Evolutionary conservation across 2,113 vertebrate species (phyloP).

Genomic region (Thalassarche chlororhynchos): DNA sequence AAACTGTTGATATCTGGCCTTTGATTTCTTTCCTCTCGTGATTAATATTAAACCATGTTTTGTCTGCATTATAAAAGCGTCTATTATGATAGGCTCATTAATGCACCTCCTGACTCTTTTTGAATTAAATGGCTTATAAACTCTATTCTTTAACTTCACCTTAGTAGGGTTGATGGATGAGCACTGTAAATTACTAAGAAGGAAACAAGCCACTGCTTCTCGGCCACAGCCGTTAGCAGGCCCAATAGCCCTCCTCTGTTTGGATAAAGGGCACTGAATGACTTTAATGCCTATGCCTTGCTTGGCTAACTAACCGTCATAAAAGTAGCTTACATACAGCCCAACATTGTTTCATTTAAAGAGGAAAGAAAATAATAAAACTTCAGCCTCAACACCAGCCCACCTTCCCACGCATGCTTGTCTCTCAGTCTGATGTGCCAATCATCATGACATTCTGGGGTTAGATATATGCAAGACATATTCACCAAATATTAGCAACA

Average conservation of each 20-base stretch:
- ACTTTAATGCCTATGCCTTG: neutral
- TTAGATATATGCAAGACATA: neutral
- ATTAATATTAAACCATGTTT: neutral
- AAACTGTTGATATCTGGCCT: neutral
- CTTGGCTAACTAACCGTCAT: neutral
- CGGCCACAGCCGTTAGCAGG: neutral
- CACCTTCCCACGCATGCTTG: neutral
- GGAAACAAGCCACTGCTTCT: neutral
- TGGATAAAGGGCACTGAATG: neutral
- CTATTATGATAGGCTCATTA: neutral
- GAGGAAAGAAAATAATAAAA: neutral
- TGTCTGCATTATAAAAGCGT: neutral
- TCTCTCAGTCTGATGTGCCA: neutral
- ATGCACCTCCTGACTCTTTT: neutral
- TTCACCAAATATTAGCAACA: neutral
- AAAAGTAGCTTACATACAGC: neutral
- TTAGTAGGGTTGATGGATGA: neutral
- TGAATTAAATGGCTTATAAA: slow-evolving; percentile 11
- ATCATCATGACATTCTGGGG: neutral
- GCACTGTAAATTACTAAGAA: neutral
- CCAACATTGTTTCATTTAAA: neutral
- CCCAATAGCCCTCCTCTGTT: neutral
- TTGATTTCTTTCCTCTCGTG: neutral
- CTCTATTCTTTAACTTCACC: neutral
- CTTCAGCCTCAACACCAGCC: neutral